phyloP scores from a whole-genome alignment of 2,113 vertebrate species.

The Cettia cetti region DNA sequence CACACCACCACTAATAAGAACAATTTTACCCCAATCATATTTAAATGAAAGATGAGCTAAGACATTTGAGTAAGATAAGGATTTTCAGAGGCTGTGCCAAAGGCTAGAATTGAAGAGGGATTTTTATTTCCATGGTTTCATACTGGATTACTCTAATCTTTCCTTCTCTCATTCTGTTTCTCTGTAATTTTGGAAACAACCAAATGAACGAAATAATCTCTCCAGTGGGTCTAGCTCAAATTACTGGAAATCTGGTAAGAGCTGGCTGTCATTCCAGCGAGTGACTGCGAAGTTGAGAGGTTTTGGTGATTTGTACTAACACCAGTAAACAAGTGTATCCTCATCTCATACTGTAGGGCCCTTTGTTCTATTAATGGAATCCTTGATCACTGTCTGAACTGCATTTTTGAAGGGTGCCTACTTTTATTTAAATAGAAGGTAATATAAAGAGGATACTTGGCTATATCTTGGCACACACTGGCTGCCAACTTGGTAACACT shows the following conservation, averaged over 20 bases:
- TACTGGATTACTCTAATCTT: neutral
- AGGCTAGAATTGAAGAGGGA: neutral
- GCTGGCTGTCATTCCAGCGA: neutral
- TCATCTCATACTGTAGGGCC: neutral
- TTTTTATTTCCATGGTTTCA: neutral
- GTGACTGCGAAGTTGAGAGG: neutral
- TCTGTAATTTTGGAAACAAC: neutral
- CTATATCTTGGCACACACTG: neutral
- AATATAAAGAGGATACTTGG: neutral
- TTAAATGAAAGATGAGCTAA: neutral
- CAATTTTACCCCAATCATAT: neutral
- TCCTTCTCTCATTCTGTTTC: neutral
- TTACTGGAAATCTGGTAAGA: neutral
- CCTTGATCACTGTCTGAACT: neutral
- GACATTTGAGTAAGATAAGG: neutral
- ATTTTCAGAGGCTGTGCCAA: neutral
- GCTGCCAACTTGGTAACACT: neutral
- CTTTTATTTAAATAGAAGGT: neutral
- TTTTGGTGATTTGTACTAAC: neutral
- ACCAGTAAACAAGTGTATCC: neutral
- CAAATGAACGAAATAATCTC: neutral
- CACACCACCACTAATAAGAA: neutral
- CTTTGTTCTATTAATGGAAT: neutral
- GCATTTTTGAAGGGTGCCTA: neutral
- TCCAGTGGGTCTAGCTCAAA: neutral